Base-by-base conservation (phyloP, 1,140 invertebrate species). In the Drosophila tristis region DNA sequence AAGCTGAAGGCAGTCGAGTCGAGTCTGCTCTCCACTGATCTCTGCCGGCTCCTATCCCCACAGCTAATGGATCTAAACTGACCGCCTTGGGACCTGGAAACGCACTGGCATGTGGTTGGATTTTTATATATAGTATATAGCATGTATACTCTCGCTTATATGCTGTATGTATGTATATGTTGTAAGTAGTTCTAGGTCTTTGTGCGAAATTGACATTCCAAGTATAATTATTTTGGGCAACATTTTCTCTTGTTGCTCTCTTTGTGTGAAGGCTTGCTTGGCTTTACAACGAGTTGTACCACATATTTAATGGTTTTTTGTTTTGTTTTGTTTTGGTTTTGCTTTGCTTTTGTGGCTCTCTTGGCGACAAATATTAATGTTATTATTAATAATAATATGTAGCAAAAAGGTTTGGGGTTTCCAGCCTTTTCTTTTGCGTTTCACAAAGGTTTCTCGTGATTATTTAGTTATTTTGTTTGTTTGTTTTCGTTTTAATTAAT, bases 201-300 rank as follows among this genome's bases (percentile, higher is more conserved):
- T 68, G 63, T 67, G 65, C 49, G 47, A 47, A 65, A 68, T 68
- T 68, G 62, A 68, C 65, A 67, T 68, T 66, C 23, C 29, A 67
- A 67, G 62, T 39, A 66, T 2, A 31, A 31, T 31, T 31, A 31
- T 65, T 54, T 39, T 53, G 39, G 45, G 26, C 23, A 65, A 62
- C 57, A 47, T 11, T 35, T 8, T 20, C 5, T 23, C 26, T 26
- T 13, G 25, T 23, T 47, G 15, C 25, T 11, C 1, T 20, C 16
- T 26, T 35, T 39, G n/a, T 23, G 23, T 25, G 23, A 15, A 45
- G 42, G 25, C 26, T 62, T 29, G 42, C 48, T 42, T 55, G 6
- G 45, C 39, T 65, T 39, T 47, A 54, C 23, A 67, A 15, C 11
- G 11, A 25, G 60, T 56, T 42, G 2, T 53, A 5, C 35, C 35